Percentiles rank a stretch among this genome's conserved stretches.
Conservation (phyloP, 2,113 vertebrate genomes). For the Haplochromis vanheusdeni region DNA sequence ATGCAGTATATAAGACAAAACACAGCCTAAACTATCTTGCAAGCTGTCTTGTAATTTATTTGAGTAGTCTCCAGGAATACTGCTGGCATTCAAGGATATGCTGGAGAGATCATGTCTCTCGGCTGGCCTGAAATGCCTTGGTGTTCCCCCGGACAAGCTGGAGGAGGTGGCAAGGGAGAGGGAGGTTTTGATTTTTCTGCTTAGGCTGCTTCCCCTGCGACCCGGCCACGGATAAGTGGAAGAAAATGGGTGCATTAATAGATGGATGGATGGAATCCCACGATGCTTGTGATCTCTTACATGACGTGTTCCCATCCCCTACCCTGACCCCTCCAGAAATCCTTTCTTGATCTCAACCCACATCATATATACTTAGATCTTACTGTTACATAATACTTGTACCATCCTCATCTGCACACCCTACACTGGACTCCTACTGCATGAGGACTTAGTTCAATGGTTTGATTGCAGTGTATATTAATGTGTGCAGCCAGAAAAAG, state of each 20-base stretch:
- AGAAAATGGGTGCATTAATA: not conserved
- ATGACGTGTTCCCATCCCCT: not conserved
- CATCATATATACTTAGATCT: conserved; percentile 41
- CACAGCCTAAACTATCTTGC: not conserved
- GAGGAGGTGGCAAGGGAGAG: not conserved
- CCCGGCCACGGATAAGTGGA: not conserved
- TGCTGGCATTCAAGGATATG: not conserved
- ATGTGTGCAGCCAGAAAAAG: not conserved
- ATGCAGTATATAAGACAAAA: not conserved
- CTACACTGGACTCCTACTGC: not conserved
- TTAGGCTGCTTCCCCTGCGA: not conserved
- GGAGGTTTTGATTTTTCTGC: not conserved
- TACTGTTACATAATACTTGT: conserved; percentile 32
- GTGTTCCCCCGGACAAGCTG: not conserved
- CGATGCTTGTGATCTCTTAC: not conserved
- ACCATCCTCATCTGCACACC: conserved; percentile 14
- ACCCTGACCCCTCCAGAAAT: not conserved
- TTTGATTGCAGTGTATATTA: not conserved
- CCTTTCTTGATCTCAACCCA: not conserved
- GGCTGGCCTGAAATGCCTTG: not conserved
- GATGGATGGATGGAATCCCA: not conserved
- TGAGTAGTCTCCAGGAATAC: not conserved
- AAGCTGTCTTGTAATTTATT: not conserved
- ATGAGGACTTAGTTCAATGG: not conserved
- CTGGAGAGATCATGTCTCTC: not conserved